Evolutionary conservation across 2,113 vertebrate species (phyloP), one percentile per base, ranked within the genome.

Genomic region (Psittacus erithacus): DNA sequence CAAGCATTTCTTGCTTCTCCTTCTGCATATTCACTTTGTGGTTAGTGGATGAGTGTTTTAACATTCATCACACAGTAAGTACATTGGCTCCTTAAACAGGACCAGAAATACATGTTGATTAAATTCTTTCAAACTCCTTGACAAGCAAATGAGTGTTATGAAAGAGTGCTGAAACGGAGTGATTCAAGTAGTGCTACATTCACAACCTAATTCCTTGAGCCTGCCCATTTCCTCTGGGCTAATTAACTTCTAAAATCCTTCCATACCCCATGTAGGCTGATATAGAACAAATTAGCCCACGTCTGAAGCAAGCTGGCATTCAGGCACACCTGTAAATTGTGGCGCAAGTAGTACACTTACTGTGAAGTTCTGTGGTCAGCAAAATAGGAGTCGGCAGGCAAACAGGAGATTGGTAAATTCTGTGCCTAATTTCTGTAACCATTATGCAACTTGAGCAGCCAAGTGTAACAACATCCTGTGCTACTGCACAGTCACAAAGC

Each of bases 291-390:
- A 92, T 77, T 57, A 90, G 24, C 47, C 39, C 28, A 24, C 46
- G 10, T 44, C 29, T 84, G 76, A 82, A 77, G 44, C 5, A 0
- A 71, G 33, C 28, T 6, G 2, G 13, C 19, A n/a, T 92, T 86
- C 82, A 92, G 35, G 67, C 70, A 83, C 57, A 96, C 41, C 81
- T 95, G 86, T 91, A 88, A 83, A 79, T 82, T 23, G 53, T 90
- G 52, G 65, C 81, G 74, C 64, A 94, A 69, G 78, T 74, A 85
- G 53, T 35, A 64, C 63, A 83, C 67, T 50, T 81, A 65, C 77
- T 91, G 71, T 70, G 90, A 87, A 80, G n/a, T 31, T 55, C 49
- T 69, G n/a, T 57, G 59, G 35, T 38, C 50, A 91, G 46, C n/a
- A 78, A 83, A 95, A 92, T 7, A 77, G 44, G 17, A 86, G 29